These are phyloP conservation scores for Diabrotica virgifera DNA, from an alignment of 1,140 invertebrate genomes.

Conservation along the genomic window DNA sequence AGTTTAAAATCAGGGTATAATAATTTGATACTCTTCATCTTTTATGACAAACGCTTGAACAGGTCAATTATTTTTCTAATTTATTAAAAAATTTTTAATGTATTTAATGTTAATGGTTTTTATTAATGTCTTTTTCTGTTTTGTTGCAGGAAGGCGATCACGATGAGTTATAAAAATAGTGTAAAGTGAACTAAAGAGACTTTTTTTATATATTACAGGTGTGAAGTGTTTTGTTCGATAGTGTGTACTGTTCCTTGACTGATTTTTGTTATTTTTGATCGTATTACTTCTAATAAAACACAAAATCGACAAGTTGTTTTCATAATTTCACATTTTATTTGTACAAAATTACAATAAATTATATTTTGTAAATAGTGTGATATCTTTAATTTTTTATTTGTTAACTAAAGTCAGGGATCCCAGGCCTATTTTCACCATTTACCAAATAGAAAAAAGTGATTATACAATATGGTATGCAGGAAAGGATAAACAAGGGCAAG, in stretches of 20 bases:
- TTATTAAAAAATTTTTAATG: too few relatives aligned
- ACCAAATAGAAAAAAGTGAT: too few relatives aligned
- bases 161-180: slow-evolving; percentile 48
- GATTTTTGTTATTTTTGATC: slow-evolving; percentile 43
- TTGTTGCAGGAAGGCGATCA: slow-evolving; percentile 46
- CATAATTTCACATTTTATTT: slow-evolving; percentile 30
- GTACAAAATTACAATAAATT: slow-evolving; percentile 31
- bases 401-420: not conserved
- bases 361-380: slow-evolving; percentile 60
- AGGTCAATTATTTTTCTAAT: too few relatives aligned
- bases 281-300: slow-evolving; percentile 38
- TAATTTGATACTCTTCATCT: too few relatives aligned
- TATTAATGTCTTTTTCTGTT: slow-evolving; percentile 27
- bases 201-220: slow-evolving; percentile 46
- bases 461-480: too few relatives aligned
- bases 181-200: slow-evolving; percentile 33
- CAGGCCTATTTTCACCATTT: too few relatives aligned
- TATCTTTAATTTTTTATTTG: slow-evolving; percentile 42
- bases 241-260: slow-evolving; percentile 45
- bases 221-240: slow-evolving; percentile 46
- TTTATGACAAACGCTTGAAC: too few relatives aligned
- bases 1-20: too few relatives aligned
- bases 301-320: slow-evolving; percentile 31
- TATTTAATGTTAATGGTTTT: slow-evolving; percentile 12
- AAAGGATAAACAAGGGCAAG: too few relatives aligned